Evolutionary conservation across 1,140 invertebrate species (phyloP).

Genomic region (Trachelipus rathkii): DNA sequence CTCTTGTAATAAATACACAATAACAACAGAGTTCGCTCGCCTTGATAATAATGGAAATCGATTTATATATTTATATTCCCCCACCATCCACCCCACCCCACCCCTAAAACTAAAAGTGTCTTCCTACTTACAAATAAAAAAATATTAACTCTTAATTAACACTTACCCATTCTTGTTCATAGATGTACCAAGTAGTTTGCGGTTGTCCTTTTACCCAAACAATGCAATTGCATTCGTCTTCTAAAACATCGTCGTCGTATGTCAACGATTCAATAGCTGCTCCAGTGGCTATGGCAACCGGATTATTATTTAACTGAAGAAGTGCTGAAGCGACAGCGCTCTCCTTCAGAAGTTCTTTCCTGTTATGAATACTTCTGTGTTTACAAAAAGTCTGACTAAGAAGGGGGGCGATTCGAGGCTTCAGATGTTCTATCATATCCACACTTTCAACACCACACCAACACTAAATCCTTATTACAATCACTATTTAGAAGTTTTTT

Average conservation of each 20-base stretch:
- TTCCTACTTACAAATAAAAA: too few relatives aligned
- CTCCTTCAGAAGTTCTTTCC: background rate
- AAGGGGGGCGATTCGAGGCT: background rate
- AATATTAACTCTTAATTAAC: too few relatives aligned
- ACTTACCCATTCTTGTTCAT: constrained; percentile 4
- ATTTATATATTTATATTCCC: too few relatives aligned
- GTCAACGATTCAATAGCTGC: background rate
- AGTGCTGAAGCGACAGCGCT: background rate
- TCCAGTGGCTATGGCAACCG: background rate
- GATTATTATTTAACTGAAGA: constrained; percentile 8
- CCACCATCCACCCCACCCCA: too few relatives aligned
- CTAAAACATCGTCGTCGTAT: background rate
- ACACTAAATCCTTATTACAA: too few relatives aligned
- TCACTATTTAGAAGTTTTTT: too few relatives aligned
- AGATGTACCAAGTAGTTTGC: constrained; percentile 3
- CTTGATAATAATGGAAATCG: too few relatives aligned
- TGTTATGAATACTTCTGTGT: background rate
- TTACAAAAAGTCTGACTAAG: constrained; percentile 1
- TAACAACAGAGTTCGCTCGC: too few relatives aligned
- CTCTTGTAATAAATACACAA: too few relatives aligned
- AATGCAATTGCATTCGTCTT: background rate
- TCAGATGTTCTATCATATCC: background rate
- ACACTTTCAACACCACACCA: too few relatives aligned
- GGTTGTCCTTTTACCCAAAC: background rate
- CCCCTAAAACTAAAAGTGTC: too few relatives aligned